Evolutionary conservation across 2,888 invertebrate genomes (phyloP).

Genomic region (Folsomia manolachei): DNA sequence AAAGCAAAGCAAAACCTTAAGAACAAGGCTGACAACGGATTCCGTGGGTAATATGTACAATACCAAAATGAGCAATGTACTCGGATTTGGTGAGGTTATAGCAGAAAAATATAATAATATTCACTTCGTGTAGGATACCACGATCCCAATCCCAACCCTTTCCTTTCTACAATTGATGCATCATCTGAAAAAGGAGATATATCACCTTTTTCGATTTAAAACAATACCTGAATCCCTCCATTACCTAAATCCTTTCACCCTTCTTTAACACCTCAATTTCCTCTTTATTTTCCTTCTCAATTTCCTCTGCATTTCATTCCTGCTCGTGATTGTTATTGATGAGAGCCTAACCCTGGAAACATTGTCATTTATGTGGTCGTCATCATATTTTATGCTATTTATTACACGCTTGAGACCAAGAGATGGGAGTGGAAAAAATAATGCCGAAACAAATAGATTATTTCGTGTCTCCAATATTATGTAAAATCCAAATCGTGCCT

Average conservation of each 20-base stretch:
- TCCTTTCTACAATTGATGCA: conserved; percentile 28
- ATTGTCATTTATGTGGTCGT: not conserved
- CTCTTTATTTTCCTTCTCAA: conserved; percentile 18
- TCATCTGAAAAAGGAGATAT: conserved; percentile 24
- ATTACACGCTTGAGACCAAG: not conserved
- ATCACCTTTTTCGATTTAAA: conserved; percentile 46
- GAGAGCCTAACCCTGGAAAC: conserved; percentile 12
- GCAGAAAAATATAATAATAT: conserved; percentile 13
- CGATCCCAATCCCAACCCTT: not conserved
- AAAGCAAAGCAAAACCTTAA: conserved; percentile 38
- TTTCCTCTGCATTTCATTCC: not conserved
- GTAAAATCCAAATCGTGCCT: no score
- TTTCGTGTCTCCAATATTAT: not conserved
- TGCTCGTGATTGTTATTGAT: conserved; percentile 23
- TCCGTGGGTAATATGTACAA: conserved; percentile 40
- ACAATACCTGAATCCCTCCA: conserved; percentile 39
- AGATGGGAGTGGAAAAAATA: conserved; percentile 11
- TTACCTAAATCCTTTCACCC: conserved; percentile 34
- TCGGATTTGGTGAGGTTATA: conserved; percentile 9
- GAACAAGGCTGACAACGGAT: conserved; percentile 27
- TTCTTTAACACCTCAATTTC: conserved; percentile 22
- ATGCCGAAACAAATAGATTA: not conserved
- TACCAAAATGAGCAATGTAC: conserved; percentile 34
- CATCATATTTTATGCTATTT: not conserved
- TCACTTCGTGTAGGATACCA: not conserved